These are phyloP conservation scores for Tragopan temminckii DNA, from an alignment of 2,797 vertebrate species.

Conservation along the genomic window DNA sequence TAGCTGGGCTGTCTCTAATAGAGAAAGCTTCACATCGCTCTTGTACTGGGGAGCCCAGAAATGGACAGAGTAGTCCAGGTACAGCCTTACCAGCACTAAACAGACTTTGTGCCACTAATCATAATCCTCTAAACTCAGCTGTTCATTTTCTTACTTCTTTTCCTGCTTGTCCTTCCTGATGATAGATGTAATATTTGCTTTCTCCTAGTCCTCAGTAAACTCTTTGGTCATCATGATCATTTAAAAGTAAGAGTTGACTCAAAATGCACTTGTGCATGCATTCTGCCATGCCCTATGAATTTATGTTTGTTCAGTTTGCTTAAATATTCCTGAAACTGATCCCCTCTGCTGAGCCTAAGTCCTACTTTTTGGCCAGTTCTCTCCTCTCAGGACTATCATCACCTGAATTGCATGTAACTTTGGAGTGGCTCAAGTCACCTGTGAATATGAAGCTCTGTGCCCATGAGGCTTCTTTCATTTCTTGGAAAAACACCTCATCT, in stretches of 20 bases:
- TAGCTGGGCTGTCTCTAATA: fast-evolving
- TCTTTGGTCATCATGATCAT: background rate
- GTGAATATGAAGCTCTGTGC: background rate
- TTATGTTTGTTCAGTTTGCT: background rate
- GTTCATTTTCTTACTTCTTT: background rate
- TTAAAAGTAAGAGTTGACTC: background rate
- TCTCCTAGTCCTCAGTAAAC: background rate
- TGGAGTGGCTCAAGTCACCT: fast-evolving
- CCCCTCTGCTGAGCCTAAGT: background rate
- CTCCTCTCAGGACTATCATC: background rate
- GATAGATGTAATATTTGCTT: background rate
- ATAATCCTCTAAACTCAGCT: background rate
- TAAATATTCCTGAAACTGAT: background rate
- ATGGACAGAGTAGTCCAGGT: background rate
- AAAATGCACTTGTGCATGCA: background rate
- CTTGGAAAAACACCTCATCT: background rate
- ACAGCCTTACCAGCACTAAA: background rate
- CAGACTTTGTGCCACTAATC: background rate
- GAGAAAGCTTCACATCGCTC: background rate
- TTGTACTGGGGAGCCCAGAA: background rate
- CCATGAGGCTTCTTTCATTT: background rate
- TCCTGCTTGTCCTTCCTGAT: fast-evolving
- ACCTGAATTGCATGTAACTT: background rate
- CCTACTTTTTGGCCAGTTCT: background rate
- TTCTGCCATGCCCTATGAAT: background rate